These are phyloP conservation scores for Oscheius myriophilus DNA, from an alignment of 2,888 invertebrate species.

Conservation along the genomic window DNA sequence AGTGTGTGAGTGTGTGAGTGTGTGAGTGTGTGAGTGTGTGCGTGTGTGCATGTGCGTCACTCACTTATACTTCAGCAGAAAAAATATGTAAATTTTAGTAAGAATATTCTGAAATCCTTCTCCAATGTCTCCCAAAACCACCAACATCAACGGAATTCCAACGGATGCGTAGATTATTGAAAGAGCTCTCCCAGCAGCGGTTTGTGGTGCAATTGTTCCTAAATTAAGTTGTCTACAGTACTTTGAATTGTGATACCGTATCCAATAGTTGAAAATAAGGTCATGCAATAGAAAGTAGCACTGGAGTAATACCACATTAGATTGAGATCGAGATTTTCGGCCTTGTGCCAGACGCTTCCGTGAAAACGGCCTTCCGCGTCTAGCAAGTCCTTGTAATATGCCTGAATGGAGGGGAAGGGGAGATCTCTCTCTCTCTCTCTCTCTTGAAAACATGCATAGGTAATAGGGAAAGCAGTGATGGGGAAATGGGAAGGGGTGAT, in stretches of 20 bases:
- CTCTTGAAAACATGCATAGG: neutral
- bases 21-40: too few relatives aligned
- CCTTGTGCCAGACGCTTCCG: constrained; percentile 59
- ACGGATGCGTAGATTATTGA: constrained; percentile 58
- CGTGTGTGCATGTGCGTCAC: too few relatives aligned
- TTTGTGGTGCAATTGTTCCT: constrained; percentile 57
- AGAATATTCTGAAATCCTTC: constrained; percentile 55
- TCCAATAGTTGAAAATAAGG: constrained; percentile 61
- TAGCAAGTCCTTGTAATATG: constrained; percentile 57
- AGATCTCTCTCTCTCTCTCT: neutral
- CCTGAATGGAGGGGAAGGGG: constrained; percentile 22
- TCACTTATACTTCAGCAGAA: constrained; percentile 46
- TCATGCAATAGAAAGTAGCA: constrained; percentile 60
- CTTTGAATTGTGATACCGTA: constrained; percentile 41
- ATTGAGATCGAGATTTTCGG: constrained; percentile 60
- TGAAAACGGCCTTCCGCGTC: constrained; percentile 56
- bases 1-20: too few relatives aligned
- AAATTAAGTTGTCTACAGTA: constrained; percentile 3
- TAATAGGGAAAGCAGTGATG: too few relatives aligned
- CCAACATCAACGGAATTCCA: constrained; percentile 58
- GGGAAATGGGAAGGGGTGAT: too few relatives aligned
- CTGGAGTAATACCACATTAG: constrained; percentile 56
- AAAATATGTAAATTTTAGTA: constrained; percentile 39
- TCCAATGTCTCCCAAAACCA: constrained; percentile 57
- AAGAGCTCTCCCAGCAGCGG: constrained; percentile 46